phyloP scores from a whole-genome alignment of 1,140 invertebrate species.

The Bombus sylvicola region DNA sequence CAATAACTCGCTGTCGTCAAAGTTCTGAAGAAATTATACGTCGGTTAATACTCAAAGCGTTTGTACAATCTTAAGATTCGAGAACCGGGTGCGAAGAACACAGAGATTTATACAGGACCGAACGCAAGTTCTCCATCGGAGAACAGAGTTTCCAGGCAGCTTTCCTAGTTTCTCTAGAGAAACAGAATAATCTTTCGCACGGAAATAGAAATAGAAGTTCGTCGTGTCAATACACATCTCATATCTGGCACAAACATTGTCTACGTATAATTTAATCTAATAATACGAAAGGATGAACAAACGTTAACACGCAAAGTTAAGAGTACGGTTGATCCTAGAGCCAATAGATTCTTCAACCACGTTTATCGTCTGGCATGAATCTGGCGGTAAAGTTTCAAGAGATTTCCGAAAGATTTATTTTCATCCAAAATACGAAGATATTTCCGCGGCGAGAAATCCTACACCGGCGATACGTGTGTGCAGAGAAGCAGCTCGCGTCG shows the following conservation, averaged over 20 bases:
- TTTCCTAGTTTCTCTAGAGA: background rate
- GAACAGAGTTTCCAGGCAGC: background rate
- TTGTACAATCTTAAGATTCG: background rate
- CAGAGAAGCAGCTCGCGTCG: background rate
- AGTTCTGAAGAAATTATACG: background rate
- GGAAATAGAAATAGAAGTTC: background rate
- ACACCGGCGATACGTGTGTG: background rate
- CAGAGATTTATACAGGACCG: background rate
- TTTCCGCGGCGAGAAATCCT: background rate
- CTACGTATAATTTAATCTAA: background rate
- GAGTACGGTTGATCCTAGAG: background rate
- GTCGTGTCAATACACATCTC: background rate
- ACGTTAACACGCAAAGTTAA: background rate
- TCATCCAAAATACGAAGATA: conserved; percentile 39
- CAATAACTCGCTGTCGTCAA: background rate
- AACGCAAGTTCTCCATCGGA: too few relatives aligned
- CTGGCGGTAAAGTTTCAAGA: conserved; percentile 5
- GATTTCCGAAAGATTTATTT: conserved; percentile 35
- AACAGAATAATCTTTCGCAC: background rate
- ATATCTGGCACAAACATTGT: background rate
- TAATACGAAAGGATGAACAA: background rate
- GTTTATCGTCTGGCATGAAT: conserved; percentile 4
- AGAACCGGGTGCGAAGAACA: background rate
- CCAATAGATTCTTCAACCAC: background rate
- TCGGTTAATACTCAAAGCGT: background rate